Evolutionary conservation across 2,888 invertebrate species (phyloP).

Genomic region (Drosophila infuscata): DNA sequence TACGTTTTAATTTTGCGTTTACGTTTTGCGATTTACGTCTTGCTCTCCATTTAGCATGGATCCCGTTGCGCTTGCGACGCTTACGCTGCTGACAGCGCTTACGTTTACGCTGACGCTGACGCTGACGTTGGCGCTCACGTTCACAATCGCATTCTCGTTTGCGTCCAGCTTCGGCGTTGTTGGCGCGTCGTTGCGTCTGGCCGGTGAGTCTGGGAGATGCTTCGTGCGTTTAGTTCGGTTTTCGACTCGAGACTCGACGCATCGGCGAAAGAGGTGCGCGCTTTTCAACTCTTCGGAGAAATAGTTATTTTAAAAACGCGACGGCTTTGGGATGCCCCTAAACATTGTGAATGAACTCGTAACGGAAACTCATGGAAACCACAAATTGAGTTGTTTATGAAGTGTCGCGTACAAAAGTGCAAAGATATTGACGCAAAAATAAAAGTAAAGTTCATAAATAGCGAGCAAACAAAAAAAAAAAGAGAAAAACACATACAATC

Average conservation of each 20-base stretch:
- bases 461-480: background rate
- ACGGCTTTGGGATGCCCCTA: slow-evolving; percentile 30
- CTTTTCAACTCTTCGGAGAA: slow-evolving; percentile 31
- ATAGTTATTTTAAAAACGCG: slow-evolving; percentile 40
- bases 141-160: slow-evolving; percentile 9
- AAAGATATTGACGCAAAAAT: slow-evolving; percentile 9
- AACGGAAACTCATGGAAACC: slow-evolving; percentile 3
- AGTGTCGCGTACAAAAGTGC: slow-evolving; percentile 9
- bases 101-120: slow-evolving; percentile 8
- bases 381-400: background rate
- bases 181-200: slow-evolving; percentile 42
- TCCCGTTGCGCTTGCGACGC: slow-evolving; percentile 29
- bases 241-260: slow-evolving; percentile 67
- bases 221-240: slow-evolving; percentile 70
- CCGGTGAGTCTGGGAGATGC: slow-evolving; percentile 31
- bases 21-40: slow-evolving; percentile 9
- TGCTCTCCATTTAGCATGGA: slow-evolving; percentile 36
- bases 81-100: slow-evolving; percentile 9
- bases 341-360: slow-evolving; percentile 18
- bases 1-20: background rate
- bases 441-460: slow-evolving; percentile 15
- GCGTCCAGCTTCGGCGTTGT: slow-evolving; percentile 36
- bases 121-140: slow-evolving; percentile 6
- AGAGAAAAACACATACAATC: background rate
- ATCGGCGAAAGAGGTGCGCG: slow-evolving; percentile 36